phyloP scores from a whole-genome alignment of 1,140 invertebrate species.

The Drosophila pruinosa region DNA sequence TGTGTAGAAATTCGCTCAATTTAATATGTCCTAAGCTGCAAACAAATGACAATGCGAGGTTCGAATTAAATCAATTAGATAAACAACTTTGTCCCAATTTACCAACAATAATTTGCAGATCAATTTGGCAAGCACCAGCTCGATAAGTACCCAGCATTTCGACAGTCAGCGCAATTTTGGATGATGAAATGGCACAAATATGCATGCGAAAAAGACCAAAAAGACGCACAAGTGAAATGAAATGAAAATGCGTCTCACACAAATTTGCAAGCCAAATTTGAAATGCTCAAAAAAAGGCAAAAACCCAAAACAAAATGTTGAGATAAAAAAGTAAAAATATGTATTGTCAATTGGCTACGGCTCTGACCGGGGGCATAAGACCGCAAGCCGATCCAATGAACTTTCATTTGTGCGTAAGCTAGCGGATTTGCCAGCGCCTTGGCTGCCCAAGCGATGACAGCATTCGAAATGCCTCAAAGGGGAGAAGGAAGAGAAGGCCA shows the following conservation, averaged over 20 bases:
- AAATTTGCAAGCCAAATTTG: slow-evolving; percentile 21
- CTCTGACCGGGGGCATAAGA: slow-evolving; percentile 10
- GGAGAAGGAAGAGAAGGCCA: not conserved
- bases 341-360: slow-evolving; percentile 39
- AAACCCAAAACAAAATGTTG: no score
- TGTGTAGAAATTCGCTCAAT: not conserved
- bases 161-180: slow-evolving; percentile 56
- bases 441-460: slow-evolving; percentile 64
- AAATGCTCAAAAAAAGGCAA: slow-evolving; percentile 20
- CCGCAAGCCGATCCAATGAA: slow-evolving; percentile 36
- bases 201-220: slow-evolving; percentile 32
- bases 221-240: slow-evolving; percentile 30
- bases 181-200: slow-evolving; percentile 74
- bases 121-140: slow-evolving; percentile 34
- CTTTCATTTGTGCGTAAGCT: slow-evolving; percentile 65
- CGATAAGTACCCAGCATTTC: slow-evolving; percentile 33
- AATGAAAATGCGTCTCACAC: slow-evolving; percentile 19
- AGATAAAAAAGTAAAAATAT: slow-evolving; percentile 17
- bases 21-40: not conserved
- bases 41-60: not conserved
- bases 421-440: slow-evolving; percentile 32
- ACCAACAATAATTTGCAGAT: slow-evolving; percentile 33
- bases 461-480: slow-evolving; percentile 18
- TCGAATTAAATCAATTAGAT: slow-evolving; percentile 20
- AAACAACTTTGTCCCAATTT: slow-evolving; percentile 57